These are phyloP conservation scores for Molossus molossus DNA, from an alignment of 2,797 vertebrate genomes.

Conservation along the genomic window DNA sequence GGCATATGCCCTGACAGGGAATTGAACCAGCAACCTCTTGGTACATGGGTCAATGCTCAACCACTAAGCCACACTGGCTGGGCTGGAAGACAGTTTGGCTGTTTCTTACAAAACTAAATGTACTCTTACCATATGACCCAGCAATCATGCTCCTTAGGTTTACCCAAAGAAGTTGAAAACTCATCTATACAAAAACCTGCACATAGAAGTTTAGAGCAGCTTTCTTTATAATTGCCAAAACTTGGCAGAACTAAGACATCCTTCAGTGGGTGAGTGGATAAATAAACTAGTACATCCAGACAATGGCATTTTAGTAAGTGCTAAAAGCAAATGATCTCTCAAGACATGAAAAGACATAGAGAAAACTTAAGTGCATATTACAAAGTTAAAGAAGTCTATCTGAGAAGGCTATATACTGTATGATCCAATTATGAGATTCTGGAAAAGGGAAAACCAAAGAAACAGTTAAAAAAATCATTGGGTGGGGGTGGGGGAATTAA, in stretches of 20 bases:
- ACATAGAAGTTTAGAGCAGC: not conserved
- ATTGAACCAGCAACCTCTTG: too few relatives aligned
- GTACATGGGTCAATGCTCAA: too few relatives aligned
- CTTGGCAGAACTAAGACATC: not conserved
- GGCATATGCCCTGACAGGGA: too few relatives aligned
- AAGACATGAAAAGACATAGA: not conserved
- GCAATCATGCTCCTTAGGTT: not conserved
- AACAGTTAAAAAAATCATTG: not conserved
- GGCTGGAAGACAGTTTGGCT: not conserved
- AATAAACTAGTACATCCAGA: not conserved
- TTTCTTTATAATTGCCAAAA: conserved; percentile 25
- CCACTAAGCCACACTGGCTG: too few relatives aligned
- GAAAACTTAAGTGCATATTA: not conserved
- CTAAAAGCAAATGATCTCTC: not conserved
- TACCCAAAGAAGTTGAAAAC: not conserved
- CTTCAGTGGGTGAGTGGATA: not conserved
- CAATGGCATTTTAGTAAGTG: not conserved
- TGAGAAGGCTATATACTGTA: not conserved
- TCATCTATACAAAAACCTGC: not conserved
- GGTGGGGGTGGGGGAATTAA: not conserved
- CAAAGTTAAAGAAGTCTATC: not conserved
- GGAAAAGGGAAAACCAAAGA: not conserved
- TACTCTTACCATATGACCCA: not conserved
- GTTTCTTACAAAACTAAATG: conserved; percentile 9
- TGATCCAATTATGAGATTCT: not conserved